Evolutionary conservation across 2,888 invertebrate genomes (phyloP), one percentile per base, ranked within the genome.

Genomic region (Plagiodera versicolora): DNA sequence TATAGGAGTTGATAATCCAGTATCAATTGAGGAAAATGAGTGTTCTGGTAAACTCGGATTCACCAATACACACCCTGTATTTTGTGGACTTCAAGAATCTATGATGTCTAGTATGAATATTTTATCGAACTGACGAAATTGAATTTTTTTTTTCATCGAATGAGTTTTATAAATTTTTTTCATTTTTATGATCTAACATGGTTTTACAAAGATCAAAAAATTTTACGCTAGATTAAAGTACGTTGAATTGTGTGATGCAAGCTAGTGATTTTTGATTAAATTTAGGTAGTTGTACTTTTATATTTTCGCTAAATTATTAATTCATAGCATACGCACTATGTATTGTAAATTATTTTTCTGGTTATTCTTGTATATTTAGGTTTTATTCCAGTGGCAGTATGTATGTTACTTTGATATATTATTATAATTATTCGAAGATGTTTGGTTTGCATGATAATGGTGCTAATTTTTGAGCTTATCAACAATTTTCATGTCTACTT

Each of bases 291-390:
- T 68, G 67, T 69, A 68, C 66, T 70, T 67, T 67, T 70, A 67
- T 70, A 70, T 70, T 68, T 67, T 68, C 63, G 66, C 68, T 68
- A 67, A 67, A 70, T 68, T 67, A 67, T 68, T 68, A 65, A 65
- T 67, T 67, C 60, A 57, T 51, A 39, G 35, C 52, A 49, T 20
- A 17, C 60, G 45, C 56, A 39, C 55, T 61, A 53, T 35, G 30
- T 57, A 55, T 65, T 60, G 52, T 60, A 49, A 62, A 53, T 56
- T 56, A 32, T 59, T 56, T 20, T 49, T 44, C 44, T 56, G 44
- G 45, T 30, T 58, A 50, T 56, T 51, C 46, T 51, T 63, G 60
- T 63, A 64, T 56, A 61, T 48, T 53, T 60, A 60, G 58, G 30
- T 60, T 44, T 61, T 50, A 44, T 54, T 49, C 47, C 32, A 48